phyloP scores from a whole-genome alignment of 2,797 vertebrate species.

The Myotis myotis region DNA sequence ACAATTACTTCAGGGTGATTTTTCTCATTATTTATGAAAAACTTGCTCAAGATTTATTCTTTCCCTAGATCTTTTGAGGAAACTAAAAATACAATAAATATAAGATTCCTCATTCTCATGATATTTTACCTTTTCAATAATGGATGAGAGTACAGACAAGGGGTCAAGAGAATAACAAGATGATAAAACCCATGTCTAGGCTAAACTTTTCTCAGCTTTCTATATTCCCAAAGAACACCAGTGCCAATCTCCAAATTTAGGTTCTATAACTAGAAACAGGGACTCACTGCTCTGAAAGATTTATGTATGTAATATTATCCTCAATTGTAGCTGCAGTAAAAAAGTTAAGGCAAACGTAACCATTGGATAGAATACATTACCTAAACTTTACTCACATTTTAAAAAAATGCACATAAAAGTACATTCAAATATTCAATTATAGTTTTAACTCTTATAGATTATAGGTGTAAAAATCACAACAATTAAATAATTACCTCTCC shows the following conservation, averaged over 20 bases:
- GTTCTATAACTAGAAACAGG: background rate
- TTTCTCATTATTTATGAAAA: background rate
- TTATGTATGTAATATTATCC: background rate
- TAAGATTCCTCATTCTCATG: background rate
- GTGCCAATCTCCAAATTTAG: constrained; percentile 20
- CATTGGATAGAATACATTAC: background rate
- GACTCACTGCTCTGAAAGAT: background rate
- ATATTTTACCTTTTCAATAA: constrained; percentile 4
- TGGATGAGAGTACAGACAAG: background rate
- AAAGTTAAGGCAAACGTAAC: background rate
- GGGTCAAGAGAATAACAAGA: background rate
- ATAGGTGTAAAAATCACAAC: constrained; percentile 9
- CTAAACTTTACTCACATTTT: background rate
- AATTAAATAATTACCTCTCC: constrained; percentile 93
- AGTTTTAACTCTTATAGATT: background rate
- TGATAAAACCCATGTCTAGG: background rate
- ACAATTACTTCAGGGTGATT: background rate
- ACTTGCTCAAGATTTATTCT: background rate
- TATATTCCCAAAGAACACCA: background rate
- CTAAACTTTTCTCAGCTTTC: background rate
- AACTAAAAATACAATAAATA: background rate
- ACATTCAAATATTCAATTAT: constrained; percentile 39
- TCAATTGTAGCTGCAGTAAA: background rate
- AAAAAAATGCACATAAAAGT: background rate
- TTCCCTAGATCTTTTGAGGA: background rate